These are phyloP conservation scores for Papilio polyxenes DNA, from an alignment of 1,140 invertebrate genomes.

Conservation along the genomic window DNA sequence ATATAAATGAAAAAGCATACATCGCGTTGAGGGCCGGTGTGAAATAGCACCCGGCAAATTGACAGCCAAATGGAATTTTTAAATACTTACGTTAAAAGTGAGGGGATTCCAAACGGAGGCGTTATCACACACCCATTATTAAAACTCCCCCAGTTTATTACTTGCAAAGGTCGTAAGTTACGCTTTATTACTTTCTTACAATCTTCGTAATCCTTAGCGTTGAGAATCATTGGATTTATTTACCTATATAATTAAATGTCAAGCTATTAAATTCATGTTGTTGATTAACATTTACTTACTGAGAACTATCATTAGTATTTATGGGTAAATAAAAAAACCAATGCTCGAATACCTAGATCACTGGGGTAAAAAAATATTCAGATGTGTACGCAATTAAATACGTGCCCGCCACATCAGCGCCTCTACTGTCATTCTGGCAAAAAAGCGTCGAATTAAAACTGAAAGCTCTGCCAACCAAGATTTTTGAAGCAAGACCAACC, in stretches of 20 bases:
- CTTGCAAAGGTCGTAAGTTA: constrained; percentile 25
- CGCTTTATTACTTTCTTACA: constrained; percentile 27
- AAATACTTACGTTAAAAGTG: constrained; percentile 24
- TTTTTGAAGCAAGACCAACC: too few relatives aligned
- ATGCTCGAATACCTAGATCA: too few relatives aligned
- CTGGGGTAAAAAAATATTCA: too few relatives aligned
- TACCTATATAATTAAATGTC: background rate
- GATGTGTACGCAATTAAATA: too few relatives aligned
- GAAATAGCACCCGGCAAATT: constrained; percentile 26
- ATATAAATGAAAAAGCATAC: constrained; percentile 20
- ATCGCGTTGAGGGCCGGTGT: constrained; percentile 12
- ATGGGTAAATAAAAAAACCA: too few relatives aligned
- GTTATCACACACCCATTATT: constrained; percentile 22
- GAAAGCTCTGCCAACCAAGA: background rate
- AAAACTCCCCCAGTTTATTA: constrained; percentile 23
- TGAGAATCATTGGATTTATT: constrained; percentile 19
- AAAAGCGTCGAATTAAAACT: background rate
- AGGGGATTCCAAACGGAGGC: constrained; percentile 11
- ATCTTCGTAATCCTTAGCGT: constrained; percentile 21
- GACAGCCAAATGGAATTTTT: constrained; percentile 25
- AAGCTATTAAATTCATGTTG: background rate
- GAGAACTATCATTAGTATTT: too few relatives aligned
- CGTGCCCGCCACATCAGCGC: too few relatives aligned
- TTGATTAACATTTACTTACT: too few relatives aligned
- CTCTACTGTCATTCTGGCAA: background rate